These are phyloP conservation scores for Drosophila sordidapex DNA, from an alignment of 2,888 invertebrate species.

Conservation along the genomic window DNA sequence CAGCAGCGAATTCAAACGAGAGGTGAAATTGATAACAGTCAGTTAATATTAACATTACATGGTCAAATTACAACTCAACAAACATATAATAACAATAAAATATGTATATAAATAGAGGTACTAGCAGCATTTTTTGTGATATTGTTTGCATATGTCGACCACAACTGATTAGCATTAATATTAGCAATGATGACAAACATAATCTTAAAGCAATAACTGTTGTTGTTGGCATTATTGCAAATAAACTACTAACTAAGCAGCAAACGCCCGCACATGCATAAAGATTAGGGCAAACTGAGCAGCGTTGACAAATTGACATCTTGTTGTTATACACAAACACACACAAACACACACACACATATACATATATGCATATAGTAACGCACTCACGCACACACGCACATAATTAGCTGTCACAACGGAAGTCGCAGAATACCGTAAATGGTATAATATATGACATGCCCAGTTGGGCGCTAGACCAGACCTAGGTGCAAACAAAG, in stretches of 20 bases:
- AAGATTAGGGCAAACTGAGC: constrained; percentile 42
- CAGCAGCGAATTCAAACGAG: constrained; percentile 21
- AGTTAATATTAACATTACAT: constrained; percentile 29
- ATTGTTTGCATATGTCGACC: neutral
- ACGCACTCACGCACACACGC: constrained; percentile 13
- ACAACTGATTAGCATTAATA: neutral
- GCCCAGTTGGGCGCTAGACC: constrained; percentile 13
- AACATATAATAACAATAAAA: neutral
- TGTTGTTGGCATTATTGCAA: constrained; percentile 63
- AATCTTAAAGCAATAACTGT: constrained; percentile 44
- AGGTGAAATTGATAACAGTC: constrained; percentile 34
- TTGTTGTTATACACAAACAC: constrained; percentile 33
- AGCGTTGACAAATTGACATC: constrained; percentile 73
- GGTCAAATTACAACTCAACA: neutral
- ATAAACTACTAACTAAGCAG: constrained; percentile 40
- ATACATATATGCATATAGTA: neutral
- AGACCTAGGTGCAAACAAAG: neutral
- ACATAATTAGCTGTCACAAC: constrained; percentile 45
- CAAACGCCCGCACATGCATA: constrained; percentile 24
- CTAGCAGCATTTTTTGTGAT: neutral
- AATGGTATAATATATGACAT: constrained; percentile 70
- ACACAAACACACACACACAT: neutral
- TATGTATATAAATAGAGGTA: neutral
- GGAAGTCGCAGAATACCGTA: constrained; percentile 74
- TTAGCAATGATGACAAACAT: constrained; percentile 48